Evolutionary conservation across 2,797 vertebrate species (phyloP).

Genomic region (Thaleichthys pacificus): DNA sequence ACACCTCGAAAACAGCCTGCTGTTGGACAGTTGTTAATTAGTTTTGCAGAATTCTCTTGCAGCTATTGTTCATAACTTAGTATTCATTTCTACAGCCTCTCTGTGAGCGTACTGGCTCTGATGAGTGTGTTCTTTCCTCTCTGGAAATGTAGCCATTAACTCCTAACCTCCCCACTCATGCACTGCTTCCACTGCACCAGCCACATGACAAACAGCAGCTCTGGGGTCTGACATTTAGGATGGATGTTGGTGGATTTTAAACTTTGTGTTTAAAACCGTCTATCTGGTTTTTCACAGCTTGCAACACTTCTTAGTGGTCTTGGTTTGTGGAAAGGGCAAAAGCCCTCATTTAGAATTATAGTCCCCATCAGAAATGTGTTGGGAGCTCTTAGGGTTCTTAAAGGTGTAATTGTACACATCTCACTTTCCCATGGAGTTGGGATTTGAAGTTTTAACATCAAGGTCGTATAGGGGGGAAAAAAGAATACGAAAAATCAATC

Average conservation of each 20-base stretch:
- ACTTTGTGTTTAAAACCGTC: conserved; percentile 57
- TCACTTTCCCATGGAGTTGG: conserved; percentile 47
- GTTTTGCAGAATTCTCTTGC: conserved; percentile 56
- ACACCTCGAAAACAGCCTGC: conserved; percentile 58
- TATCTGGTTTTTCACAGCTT: conserved; percentile 45
- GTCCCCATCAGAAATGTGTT: conserved; percentile 47
- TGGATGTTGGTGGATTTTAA: conserved; percentile 66
- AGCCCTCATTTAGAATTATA: conserved; percentile 64
- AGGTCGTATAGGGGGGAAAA: conserved; percentile 28
- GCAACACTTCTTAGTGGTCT: conserved; percentile 38
- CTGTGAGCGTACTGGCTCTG: conserved; percentile 35
- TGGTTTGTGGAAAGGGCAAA: conserved; percentile 65
- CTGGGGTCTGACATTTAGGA: conserved; percentile 71
- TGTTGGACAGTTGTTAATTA: conserved; percentile 57
- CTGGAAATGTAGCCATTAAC: conserved; percentile 31
- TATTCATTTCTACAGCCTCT: conserved; percentile 53
- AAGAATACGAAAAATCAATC: conserved; percentile 68
- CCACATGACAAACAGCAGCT: conserved; percentile 66
- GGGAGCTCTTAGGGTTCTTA: conserved; percentile 53
- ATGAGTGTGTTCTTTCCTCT: conserved; percentile 53
- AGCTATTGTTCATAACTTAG: conserved; percentile 61
- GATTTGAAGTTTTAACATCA: conserved; percentile 61
- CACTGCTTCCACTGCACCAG: conserved; percentile 53
- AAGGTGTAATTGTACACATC: conserved; percentile 68
- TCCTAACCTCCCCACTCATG: conserved; percentile 8